Base-by-base conservation (phyloP, 2,113 vertebrate species). In the Grantiella picta region DNA sequence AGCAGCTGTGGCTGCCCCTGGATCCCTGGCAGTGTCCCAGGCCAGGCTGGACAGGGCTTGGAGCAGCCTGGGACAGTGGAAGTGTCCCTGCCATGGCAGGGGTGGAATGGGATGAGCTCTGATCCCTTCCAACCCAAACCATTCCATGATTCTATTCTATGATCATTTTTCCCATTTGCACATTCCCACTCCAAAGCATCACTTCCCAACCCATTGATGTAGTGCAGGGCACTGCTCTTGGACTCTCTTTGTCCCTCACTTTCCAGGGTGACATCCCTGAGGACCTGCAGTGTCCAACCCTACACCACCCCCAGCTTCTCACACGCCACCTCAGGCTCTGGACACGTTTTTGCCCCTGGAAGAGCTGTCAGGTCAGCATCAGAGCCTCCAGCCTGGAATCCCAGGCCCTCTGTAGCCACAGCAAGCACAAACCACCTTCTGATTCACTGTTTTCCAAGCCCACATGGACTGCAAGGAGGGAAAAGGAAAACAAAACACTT, bases 401-500 rank as follows among this genome's bases (percentile, higher is more conserved):
- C 49, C 52, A 61, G 56, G 24, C 13, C 35, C 12, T 89, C n/a
- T 78, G 33, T 75, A 54, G 60, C 70, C 36, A 31, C 84, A 38
- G 18, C 0, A 2, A 45, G 42, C 17, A 20, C 60, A 79, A 72
- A 56, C 31, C 65, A 78, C 65, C 23, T 90, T 87, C 78, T 25
- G 10, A 69, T 29, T 84, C 56, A 50, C 49, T 84, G 2, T 82
- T 87, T 82, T 91, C 70, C 87, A 82, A 91, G 89, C 68, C 86
- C 82, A 50, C 5, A 0, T 40, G 86, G 71, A 17, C 38, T 53
- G 66, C 66, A 90, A 35, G 49, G 85, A 89, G n/a, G 82, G 20
- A 72, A 77, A 93, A 90, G 29, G 47, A 90, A 96, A 95, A 86
- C 86, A 91, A 82, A 66, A 38, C 33, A 14, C 84, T 96, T 95